Base-by-base conservation (phyloP, 2,113 vertebrate species). In the Marcusenius ussheri region DNA sequence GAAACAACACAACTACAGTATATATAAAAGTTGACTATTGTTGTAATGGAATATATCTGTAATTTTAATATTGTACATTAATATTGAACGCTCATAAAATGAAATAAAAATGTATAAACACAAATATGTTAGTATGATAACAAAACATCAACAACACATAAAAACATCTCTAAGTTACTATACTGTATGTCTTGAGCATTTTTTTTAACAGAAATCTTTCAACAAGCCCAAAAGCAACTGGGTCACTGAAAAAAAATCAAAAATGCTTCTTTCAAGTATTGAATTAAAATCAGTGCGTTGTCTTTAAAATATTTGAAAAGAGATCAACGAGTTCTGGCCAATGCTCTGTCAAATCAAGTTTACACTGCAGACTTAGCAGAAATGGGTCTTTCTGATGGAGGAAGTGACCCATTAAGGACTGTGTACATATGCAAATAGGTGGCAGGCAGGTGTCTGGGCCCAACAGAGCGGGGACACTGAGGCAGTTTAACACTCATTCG, bases 361-460 rank as follows among this genome's bases (percentile, higher is more conserved):
- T 93, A 87, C 91, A 90, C 88, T 74, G 87, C 90, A 86, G 86
- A 70, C 89, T 85, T 88, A 88, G 88, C 90, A 92, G 88, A 74
- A 90, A 91, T 80, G n/a, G 90, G 85, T 92, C 91, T 92, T 92
- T 92, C 92, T 93, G 92, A 88, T 84, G 46, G 89, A 93, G 91
- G 90, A 91, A 92, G 90, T 93, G 93, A 94, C 93, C 93, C 93
- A 92, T 92, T 93, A 93, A 93, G 90, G 91, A 92, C 92, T 94
- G 93, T 94, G 93, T 93, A 93, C 91, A 93, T 93, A 94, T 93
- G 93, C 93, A 94, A 94, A 93, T 91, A 88, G 89, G 89, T 91
- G 88, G 83, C 91, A 91, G 90, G 93, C 93, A 94, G 93, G 93
- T 93, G 93, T 93, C 93, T 51, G 91, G 86, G 58, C 42, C 85